Conservation (phyloP, 2,113 vertebrate species). For the Stigmatopora argus region DNA sequence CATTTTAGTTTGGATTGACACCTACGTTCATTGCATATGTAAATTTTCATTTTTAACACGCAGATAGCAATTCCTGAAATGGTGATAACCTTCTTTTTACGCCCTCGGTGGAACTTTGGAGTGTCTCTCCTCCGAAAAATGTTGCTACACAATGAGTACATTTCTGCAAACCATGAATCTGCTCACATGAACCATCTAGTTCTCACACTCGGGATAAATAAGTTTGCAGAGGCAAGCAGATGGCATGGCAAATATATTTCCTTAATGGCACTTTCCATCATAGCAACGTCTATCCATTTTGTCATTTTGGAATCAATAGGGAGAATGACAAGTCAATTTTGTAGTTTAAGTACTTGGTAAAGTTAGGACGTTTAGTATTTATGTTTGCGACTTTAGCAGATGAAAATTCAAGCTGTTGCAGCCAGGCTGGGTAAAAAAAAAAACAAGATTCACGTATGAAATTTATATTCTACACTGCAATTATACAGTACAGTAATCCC, state of each 20-base stretch:
- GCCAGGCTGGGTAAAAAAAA: conserved; percentile 18
- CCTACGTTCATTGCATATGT: background rate
- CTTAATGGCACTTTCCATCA: conserved; percentile 55
- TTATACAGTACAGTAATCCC: too few relatives aligned
- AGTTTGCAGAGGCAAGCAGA: conserved; percentile 16
- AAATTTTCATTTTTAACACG: too few relatives aligned
- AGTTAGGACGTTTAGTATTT: background rate
- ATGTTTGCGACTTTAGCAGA: conserved; percentile 22
- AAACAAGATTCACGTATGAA: background rate
- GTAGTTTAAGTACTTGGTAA: background rate
- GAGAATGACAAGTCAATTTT: conserved; percentile 58
- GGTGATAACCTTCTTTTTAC: background rate
- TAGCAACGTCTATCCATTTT: conserved; percentile 52
- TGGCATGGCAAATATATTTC: conserved; percentile 42
- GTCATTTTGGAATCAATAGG: conserved; percentile 60
- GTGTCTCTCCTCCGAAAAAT: background rate
- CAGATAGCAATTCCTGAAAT: background rate
- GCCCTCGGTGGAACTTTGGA: background rate
- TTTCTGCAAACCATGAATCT: background rate
- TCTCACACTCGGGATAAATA: conserved; percentile 32
- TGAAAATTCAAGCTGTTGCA: conserved; percentile 19
- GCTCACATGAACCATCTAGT: conserved; percentile 7
- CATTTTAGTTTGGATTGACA: background rate
- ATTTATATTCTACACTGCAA: too few relatives aligned
- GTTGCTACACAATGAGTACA: background rate